phyloP scores from a whole-genome alignment of 2,797 vertebrate genomes.

The Bradypodion pumilum region DNA sequence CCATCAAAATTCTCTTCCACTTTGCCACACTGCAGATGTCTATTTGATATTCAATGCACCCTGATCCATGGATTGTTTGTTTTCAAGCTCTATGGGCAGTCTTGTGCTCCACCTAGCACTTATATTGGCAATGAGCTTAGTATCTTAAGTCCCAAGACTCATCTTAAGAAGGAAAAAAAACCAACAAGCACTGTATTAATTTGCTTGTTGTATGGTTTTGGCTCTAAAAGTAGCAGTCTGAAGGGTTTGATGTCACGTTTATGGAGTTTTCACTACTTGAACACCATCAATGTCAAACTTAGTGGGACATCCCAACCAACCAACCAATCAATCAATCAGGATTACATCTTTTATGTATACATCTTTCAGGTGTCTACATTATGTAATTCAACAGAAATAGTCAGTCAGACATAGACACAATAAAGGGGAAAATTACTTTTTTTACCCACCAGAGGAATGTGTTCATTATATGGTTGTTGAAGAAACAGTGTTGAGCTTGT shows the following conservation, averaged over 20 bases:
- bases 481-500: no score
- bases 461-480: no score
- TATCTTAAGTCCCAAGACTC: not conserved
- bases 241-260: not conserved
- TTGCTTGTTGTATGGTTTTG: not conserved
- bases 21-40: not conserved
- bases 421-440: not conserved
- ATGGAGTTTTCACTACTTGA: not conserved
- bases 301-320: not conserved
- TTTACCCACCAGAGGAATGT: no score
- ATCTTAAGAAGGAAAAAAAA: not conserved
- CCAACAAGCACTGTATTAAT: no score
- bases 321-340: no score
- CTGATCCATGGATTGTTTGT: no score
- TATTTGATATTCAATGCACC: not conserved
- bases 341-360: not conserved
- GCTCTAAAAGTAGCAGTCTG: not conserved
- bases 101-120: not conserved
- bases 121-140: not conserved
- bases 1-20: no score
- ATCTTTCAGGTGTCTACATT: no score
- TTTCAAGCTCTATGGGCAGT: not conserved
- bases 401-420: slow-evolving; percentile 26
- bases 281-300: not conserved
- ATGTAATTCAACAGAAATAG: not conserved